Evolutionary conservation across 92 coral and sea anemone genomes (phyloP), one percentile per base, ranked within the genome.

Genomic region (Muricea muricata): DNA sequence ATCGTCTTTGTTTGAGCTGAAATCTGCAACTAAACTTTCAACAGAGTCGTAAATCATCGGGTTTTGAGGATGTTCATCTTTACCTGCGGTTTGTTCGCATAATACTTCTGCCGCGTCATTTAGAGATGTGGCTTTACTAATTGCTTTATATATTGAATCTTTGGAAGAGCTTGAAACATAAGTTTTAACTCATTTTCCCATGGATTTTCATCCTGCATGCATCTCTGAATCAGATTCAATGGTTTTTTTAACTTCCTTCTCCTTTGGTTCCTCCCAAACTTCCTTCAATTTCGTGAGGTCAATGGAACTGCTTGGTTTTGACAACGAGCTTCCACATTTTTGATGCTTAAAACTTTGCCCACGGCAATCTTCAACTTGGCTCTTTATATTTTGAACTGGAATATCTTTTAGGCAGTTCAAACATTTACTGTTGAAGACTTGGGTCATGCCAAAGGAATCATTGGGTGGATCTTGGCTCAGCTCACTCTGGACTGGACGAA

Each of bases 401-500:
- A 85, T 52, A 48, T 50, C 67, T 75, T 60, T 71, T 5, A 20
- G 67, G 69, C 89, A 78, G 39, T 85, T 85, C n/a, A 85, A 68
- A 85, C 89, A 85, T 66, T n/a, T 47, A 65, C 56, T 85, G 85
- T 63, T 32, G 18, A 78, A 65, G 28, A 57, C 40, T 17, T 65
- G 73, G 29, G 32, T 41, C 31, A 58, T 29, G 45, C 28, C 67
- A 46, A 65, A 41, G 57, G 45, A 21, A 65, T 30, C 69, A 42
- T 54, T 85, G 18, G 45, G 57, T 31, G 41, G 39, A 66, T 41
- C 57, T n/a, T n/a, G n/a, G 85, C 39, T 30, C 54, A 46, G 20
- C 84, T 80, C 76, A 63, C 89, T 79, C 24, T 89, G 89, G 10
- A 89, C 79, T 26, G 89, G 89, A 30, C 86, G 65, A 1, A 89